Base-by-base conservation (phyloP, 2,797 vertebrate genomes). In the Chelon auratus region DNA sequence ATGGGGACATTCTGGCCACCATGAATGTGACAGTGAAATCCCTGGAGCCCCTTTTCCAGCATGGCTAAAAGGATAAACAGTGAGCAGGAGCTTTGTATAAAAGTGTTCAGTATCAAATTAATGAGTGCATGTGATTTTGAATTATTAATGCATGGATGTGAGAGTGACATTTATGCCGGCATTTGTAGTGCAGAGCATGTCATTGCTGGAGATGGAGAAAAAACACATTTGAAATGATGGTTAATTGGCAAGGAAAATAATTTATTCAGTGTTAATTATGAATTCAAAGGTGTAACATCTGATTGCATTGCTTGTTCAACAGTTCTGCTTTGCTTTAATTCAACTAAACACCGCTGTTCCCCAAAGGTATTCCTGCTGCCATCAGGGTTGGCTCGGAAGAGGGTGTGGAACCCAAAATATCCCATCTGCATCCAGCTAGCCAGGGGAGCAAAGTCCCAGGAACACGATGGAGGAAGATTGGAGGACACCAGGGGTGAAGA, bases 381-480 rank as follows among this genome's bases (percentile, higher is more conserved):
- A 1, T 75, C 91, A 26, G 89, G 86, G 64, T 85, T 98, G 91
- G 96, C 96, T 39, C 94, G 92, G 54, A 98, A 98, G 84, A 88
- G 97, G 84, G 75, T 91, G 1, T 98, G 97, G 96, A 98, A 96
- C 90, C 96, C 95, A 77, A 98, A 97, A 77, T 98, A 97, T 77
- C 96, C 97, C 74, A 96, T 97, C 90, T 97, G 96, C 71, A 73
- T 98, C 82, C 93, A 94, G 62, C 88, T 96, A 58, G 77, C 89
- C 0, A 66, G 69, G 10, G 20, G n/a, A 0, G 72, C 56, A 0
- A 76, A 64, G 60, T 61, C 63, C 47, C 81, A 56, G 51, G 5
- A 54, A 75, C 53, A 70, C 6, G 78, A 76, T 18, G 65, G 61
- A 71, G 52, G 70, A 59, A 54, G 11, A 43, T 30, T 1, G 1